Evolutionary conservation across 1,140 invertebrate species (phyloP).

Genomic region (Phenacoccus solenopsis): DNA sequence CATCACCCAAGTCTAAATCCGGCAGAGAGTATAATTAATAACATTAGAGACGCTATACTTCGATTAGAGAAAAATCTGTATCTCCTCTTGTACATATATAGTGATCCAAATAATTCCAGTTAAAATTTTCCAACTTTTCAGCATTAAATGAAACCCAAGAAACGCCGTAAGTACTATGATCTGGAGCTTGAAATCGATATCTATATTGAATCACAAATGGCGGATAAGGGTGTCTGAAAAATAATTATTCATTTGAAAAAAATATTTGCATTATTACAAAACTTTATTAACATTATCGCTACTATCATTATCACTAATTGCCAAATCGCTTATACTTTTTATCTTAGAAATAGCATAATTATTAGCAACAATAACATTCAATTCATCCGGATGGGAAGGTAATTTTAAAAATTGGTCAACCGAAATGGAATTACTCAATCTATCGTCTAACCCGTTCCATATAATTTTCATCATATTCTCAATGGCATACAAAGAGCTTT

Average conservation of each 20-base stretch:
- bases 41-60: too few relatives aligned
- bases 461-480: neutral
- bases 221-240: conserved; percentile 74
- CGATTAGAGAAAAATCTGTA: conserved; percentile 71
- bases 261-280: neutral
- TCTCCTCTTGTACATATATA: conserved; percentile 90
- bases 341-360: neutral
- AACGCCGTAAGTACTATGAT: conserved; percentile 86
- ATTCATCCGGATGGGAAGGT: neutral
- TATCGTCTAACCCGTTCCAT: neutral
- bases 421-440: neutral
- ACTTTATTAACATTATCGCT: neutral
- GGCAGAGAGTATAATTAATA: too few relatives aligned
- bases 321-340: neutral
- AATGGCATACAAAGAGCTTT: neutral
- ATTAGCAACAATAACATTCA: neutral
- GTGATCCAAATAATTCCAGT: conserved; percentile 96
- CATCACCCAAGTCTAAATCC: too few relatives aligned
- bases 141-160: conserved; percentile 88
- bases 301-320: neutral
- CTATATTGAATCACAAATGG: conserved; percentile 79
- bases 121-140: conserved; percentile 89
- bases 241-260: conserved; percentile 23
- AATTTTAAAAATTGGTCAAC: neutral
- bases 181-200: conserved; percentile 84